Conservation (phyloP, 1,140 invertebrate species). For the Ooceraea biroi region DNA sequence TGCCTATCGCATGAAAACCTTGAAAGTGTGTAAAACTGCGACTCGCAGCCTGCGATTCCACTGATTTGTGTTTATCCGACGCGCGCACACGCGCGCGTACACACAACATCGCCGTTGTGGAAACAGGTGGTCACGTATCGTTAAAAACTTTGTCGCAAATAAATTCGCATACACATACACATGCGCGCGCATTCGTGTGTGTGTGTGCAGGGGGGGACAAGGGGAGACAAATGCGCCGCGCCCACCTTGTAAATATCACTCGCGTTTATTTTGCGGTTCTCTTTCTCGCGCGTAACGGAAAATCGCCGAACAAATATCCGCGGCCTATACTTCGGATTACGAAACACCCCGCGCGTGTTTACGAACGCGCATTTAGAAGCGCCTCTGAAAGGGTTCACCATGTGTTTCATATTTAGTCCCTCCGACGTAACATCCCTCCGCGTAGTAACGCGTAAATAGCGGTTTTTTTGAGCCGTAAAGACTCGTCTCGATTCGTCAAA, state of each 20-base stretch:
- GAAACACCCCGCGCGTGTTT: background rate
- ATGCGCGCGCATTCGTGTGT: too few species aligned
- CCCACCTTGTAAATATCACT: slow-evolving; percentile 4
- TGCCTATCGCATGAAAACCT: slow-evolving; percentile 56
- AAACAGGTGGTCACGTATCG: slow-evolving; percentile 28
- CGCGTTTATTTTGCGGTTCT: background rate
- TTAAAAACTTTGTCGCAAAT: slow-evolving; percentile 2
- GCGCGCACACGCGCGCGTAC: background rate
- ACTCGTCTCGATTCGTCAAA: background rate
- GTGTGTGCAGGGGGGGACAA: too few species aligned
- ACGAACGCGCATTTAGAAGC: background rate
- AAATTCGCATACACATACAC: background rate
- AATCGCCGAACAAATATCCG: background rate
- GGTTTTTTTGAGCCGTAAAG: too few species aligned
- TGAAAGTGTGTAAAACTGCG: slow-evolving; percentile 54
- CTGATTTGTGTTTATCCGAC: slow-evolving; percentile 12
- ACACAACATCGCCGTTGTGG: background rate
- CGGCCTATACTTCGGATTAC: background rate
- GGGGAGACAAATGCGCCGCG: too few species aligned
- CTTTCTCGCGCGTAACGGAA: background rate
- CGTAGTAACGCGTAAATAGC: too few species aligned
- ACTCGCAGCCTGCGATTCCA: slow-evolving; percentile 19
- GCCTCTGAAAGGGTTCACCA: background rate
- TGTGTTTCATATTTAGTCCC: background rate
- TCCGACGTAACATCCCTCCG: too few species aligned